Base-by-base conservation (phyloP, 2,797 vertebrate species). In the Poecilia velifera region DNA sequence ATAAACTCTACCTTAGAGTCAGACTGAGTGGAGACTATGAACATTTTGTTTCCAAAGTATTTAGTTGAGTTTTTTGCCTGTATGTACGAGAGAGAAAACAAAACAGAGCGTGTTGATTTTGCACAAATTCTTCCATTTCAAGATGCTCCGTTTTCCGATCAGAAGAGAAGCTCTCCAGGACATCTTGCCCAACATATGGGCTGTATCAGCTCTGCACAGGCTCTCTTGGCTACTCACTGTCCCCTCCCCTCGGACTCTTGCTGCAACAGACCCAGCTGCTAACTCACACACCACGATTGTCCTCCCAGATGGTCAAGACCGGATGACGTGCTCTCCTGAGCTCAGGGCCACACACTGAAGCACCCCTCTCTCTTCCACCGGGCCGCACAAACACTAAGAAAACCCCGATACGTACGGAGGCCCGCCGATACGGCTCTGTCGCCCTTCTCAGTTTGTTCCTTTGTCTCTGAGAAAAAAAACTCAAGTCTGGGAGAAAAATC, bases 241-340 rank as follows among this genome's bases (percentile, higher is more conserved):
- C 59, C 84, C 86, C 84, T 88, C 85, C 78, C 51, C 43, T 72
- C 73, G 71, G 78, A 90, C 84, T 84, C 78, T 76, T 70, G 53
- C 72, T 75, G 82, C 75, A 45, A 72, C 70, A 70, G 59, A 88
- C 62, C 82, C 68, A 86, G 89, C 87, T 84, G 84, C 80, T 86
- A 55, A 83, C 77, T 77, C 76, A 84, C 82, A 74, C 45, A 72
- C 45, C 82, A 46, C 68, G 82, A 93, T 91, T 93, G 91, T 93
- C 78, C 80, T 75, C 87, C 88, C 94, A 95, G 92, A 94, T 93
- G 91, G 87, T 88, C 28, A 39, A 89, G 80, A 46, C 84, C 78
- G 53, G 86, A 90, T 93, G 91, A 93, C 91, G 88, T 89, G 88
- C 84, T 79, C 89, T 90, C 78, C 73, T 86, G 80, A 87, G 91